These are phyloP conservation scores for Brachymystax lenok DNA, from an alignment of 2,797 vertebrate species.

Conservation along the genomic window DNA sequence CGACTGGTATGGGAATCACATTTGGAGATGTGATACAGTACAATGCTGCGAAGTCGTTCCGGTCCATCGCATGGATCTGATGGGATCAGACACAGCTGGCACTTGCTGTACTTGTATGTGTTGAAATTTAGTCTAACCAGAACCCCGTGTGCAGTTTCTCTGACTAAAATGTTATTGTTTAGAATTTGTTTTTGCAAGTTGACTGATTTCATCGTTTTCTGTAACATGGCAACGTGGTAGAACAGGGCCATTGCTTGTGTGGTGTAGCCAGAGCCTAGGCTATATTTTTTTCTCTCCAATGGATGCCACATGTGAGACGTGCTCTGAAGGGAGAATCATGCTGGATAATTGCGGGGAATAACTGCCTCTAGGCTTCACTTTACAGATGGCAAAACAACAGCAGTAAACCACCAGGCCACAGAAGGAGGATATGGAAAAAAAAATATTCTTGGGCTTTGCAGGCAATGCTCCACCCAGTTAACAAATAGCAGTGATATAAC, in stretches of 20 bases:
- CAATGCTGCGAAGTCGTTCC: background rate
- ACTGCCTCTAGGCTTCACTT: background rate
- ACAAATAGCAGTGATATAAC: background rate
- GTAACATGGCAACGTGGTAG: background rate
- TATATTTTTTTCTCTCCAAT: slow-evolving; percentile 8
- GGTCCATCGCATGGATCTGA: slow-evolving; percentile 42
- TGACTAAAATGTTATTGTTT: background rate
- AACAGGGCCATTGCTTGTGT: slow-evolving; percentile 32
- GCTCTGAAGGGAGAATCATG: slow-evolving; percentile 7
- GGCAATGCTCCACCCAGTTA: background rate
- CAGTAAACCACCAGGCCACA: background rate
- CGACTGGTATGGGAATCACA: slow-evolving; percentile 31
- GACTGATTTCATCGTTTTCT: slow-evolving; percentile 15
- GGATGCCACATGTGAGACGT: slow-evolving; percentile 1
- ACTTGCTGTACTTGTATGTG: slow-evolving; percentile 6
- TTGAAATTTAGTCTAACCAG: background rate
- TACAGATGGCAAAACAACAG: background rate
- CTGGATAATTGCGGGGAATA: background rate
- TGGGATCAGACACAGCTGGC: slow-evolving; percentile 33
- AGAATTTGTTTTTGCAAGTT: slow-evolving; percentile 31
- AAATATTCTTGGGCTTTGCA: background rate
- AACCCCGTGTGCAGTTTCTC: background rate
- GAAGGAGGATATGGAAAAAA: background rate
- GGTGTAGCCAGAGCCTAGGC: slow-evolving; percentile 3
- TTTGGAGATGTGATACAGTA: slow-evolving; percentile 36